Base-by-base conservation (phyloP, 2,113 vertebrate genomes). In the Salvelinus sp. region DNA sequence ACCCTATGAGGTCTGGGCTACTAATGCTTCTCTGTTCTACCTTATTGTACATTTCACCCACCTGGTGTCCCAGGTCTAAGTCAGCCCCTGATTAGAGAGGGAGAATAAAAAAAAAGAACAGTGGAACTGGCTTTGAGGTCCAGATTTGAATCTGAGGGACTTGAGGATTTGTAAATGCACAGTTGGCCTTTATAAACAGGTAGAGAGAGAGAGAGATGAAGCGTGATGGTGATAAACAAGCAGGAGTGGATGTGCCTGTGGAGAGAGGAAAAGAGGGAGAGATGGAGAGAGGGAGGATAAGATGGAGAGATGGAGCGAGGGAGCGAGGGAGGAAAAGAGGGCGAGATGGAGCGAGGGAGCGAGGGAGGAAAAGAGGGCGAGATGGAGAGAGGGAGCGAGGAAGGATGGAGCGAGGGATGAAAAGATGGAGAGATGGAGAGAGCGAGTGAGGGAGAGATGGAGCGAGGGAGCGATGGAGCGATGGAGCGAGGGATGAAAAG, bases 111-210 rank as follows among this genome's bases (percentile, higher is more conserved):
- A 14, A 50, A 50, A 50, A 6, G 1, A 33, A 33, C 6, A 6
- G 60, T 63, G 9, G 1, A 63, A 33, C 6, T 6, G 30, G 30
- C 30, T 6, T 33, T 6, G 30, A 30, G 30, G 30, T 30, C 30
- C 4, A 30, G 30, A 48, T 12, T 13, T 48, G 47, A 13, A 48
- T 48, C 13, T 48, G 47, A 14, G 47, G 47, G 6, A 50, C 87
- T 82, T 84, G 83, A 83, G 82, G 82, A 81, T 86, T 86, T 82
- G 76, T 84, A 87, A 85, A 88, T 88, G 85, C 50, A 54, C 86
- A 76, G 87, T 81, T 77, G 86, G 86, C 89, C 88, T 88, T 75
- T 87, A 80, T 33, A 76, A 82, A 77, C 78, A 66, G 48, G 54
- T 38, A 81, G 69, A 80, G 76, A 75, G 72, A 54, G 2, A 16